Evolutionary conservation across 2,888 invertebrate species (phyloP), one percentile per base, ranked within the genome.

Genomic region (Drosophila gaucha): DNA sequence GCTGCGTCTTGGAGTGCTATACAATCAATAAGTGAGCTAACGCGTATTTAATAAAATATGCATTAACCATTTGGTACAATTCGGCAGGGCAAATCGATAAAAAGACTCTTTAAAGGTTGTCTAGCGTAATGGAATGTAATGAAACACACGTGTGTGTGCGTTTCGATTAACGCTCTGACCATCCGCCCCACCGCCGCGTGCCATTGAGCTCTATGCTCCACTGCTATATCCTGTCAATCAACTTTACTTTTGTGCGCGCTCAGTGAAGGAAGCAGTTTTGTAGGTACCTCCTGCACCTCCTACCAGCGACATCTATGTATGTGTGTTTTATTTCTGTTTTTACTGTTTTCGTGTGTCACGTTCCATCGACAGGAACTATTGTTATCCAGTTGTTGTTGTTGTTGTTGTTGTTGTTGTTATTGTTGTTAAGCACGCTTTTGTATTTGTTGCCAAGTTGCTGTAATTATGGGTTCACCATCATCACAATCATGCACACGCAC

Each of bases 71-170:
- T 72, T 74, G 60, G 22, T 58, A 74, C 62, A 71, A 66, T 76
- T 74, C 38, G 79, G 74, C 74, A 66, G 67, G 41, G 60, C 78
- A 86, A 86, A 85, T 85, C 84, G 84, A 84, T 84, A 84, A 86
- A n/a, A 63, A 43, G 69, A 55, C 79, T 50, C 39, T 16, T 41
- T 50, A 63, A 73, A 38, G 51, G 43, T 50, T 50, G 36, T 47
- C n/a, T n/a, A 49, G 31, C 22, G 33, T 39, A 50, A 62, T 67
- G 58, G 10, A 68, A 63, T 38, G 54, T 65, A 73, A 74, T 74
- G 69, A 74, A 58, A 24, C 39, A 30, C 60, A 55, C 57, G 75
- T 73, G 80, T 80, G 74, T 65, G 67, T 60, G 72, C 60, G 72
- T 75, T 46, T 84, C 67, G 75, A 80, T 80, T 84, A 84, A 80